Evolutionary conservation across 2,113 vertebrate genomes (phyloP).

Genomic region (Chaetodon trifascialis): DNA sequence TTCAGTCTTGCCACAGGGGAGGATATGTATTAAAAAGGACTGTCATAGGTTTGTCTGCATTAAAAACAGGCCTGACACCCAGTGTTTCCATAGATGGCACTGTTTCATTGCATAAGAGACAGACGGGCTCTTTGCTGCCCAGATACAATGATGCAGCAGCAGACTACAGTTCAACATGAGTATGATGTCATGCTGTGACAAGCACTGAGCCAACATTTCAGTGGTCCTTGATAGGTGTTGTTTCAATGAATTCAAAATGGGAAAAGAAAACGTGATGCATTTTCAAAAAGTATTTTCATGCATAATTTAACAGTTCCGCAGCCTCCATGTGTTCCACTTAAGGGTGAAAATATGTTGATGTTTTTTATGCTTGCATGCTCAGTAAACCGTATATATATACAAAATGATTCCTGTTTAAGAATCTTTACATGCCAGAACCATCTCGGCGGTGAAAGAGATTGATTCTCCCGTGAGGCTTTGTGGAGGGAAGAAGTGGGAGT

Average conservation of each 20-base stretch:
- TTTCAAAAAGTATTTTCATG: neutral
- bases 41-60: neutral
- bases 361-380: neutral
- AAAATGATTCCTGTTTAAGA: neutral
- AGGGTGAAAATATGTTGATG: neutral
- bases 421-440: neutral
- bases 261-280: neutral
- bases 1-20: neutral
- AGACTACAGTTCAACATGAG: conserved; percentile 28
- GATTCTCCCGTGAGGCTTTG: neutral
- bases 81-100: conserved; percentile 74
- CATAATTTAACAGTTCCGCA: neutral
- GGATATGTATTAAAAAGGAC: neutral
- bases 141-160: conserved; percentile 62
- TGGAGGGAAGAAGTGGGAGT: conserved; percentile 16
- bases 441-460: neutral
- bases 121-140: conserved; percentile 47
- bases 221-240: neutral
- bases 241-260: neutral
- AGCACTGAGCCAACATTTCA: neutral
- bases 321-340: neutral
- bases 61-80: neutral
- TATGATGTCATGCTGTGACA: conserved; percentile 66
- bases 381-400: neutral
- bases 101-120: conserved; percentile 68